phyloP scores from a whole-genome alignment of 1,140 invertebrate genomes.

The Aricia agestis region DNA sequence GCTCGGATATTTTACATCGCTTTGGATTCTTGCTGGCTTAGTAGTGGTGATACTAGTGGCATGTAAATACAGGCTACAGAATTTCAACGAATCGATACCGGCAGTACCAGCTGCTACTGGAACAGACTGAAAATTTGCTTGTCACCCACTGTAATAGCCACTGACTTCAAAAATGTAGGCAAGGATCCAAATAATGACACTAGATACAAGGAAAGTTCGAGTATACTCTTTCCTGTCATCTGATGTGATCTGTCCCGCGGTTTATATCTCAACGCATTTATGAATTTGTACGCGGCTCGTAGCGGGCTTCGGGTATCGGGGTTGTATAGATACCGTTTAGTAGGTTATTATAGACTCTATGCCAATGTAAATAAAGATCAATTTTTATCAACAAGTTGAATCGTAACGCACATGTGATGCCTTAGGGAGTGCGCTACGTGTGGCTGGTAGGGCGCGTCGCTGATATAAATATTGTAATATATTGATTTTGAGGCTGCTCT shows the following conservation, averaged over 20 bases:
- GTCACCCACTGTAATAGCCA: neutral
- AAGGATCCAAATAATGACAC: neutral
- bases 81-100: too few species aligned
- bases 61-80: too few species aligned
- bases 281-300: neutral
- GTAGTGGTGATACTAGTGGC: neutral
- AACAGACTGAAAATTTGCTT: neutral
- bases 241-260: neutral
- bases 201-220: neutral
- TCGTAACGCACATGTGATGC: slow-evolving; percentile 46
- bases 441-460: neutral
- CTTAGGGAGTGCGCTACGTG: slow-evolving; percentile 29
- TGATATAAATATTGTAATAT: slow-evolving; percentile 15
- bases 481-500: slow-evolving; percentile 13
- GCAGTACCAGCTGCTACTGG: too few species aligned
- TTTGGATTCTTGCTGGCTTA: neutral
- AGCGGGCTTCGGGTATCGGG: slow-evolving; percentile 1
- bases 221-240: neutral
- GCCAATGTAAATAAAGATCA: slow-evolving; percentile 45
- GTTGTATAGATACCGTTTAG: slow-evolving; percentile 29
- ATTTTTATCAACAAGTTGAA: slow-evolving; percentile 30
- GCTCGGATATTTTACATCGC: neutral
- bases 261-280: neutral
- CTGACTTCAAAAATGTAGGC: neutral
- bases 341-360: slow-evolving; percentile 31